Evolutionary conservation across 2,888 invertebrate genomes (phyloP).

Genomic region (Tipula lateralis): DNA sequence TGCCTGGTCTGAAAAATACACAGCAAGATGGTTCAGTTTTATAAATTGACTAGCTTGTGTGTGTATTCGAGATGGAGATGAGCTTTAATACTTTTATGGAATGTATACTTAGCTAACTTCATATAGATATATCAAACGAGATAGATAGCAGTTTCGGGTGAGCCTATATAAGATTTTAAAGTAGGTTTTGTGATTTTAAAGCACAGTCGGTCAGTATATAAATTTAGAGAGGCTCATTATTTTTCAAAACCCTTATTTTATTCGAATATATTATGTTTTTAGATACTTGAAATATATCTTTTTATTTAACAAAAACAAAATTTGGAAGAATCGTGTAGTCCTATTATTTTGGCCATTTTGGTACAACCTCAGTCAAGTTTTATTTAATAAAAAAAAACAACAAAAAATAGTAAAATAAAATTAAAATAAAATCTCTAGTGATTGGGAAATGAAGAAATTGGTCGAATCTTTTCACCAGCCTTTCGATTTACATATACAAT

Average conservation of each 20-base stretch:
- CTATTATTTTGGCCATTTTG: slow-evolving; percentile 28
- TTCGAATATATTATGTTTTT: too few species aligned
- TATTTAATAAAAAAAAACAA: neutral
- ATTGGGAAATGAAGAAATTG: neutral
- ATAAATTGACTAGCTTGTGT: neutral
- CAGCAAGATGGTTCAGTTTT: neutral
- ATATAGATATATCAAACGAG: neutral
- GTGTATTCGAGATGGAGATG: neutral
- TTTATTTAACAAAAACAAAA: neutral
- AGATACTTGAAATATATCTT: neutral
- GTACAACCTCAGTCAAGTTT: slow-evolving; percentile 26
- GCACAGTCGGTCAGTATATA: neutral
- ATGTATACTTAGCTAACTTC: neutral
- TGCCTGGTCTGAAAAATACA: neutral
- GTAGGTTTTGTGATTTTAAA: neutral
- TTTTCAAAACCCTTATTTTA: neutral
- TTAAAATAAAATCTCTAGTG: neutral
- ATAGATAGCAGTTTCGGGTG: neutral
- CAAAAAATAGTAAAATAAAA: neutral
- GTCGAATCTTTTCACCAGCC: neutral
- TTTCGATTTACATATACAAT: slow-evolving; percentile 11
- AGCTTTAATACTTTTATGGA: slow-evolving; percentile 1
- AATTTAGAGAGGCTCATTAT: neutral
- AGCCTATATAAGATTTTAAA: neutral
- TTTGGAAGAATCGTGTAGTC: slow-evolving; percentile 11